Evolutionary conservation across 1,140 invertebrate genomes (phyloP).

Genomic region (Spodoptera litura): DNA sequence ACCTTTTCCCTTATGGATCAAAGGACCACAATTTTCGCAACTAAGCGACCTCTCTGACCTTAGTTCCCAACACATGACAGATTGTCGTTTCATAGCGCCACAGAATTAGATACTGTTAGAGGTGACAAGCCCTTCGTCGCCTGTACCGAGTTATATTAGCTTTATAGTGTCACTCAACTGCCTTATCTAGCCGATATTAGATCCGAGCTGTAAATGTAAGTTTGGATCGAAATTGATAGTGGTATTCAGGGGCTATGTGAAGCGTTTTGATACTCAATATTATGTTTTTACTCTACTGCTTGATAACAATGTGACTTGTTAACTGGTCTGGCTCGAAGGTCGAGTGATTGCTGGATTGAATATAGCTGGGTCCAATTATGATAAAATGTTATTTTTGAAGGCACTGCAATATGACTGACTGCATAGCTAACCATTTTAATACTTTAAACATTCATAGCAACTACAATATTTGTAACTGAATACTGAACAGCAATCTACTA

Average conservation of each 20-base stretch:
- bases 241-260: neutral
- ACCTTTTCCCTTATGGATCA: neutral
- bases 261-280: too few relatives aligned
- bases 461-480: too few relatives aligned
- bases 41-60: neutral
- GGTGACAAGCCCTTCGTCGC: neutral
- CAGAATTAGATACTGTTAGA: slow-evolving; percentile 7
- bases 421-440: too few relatives aligned
- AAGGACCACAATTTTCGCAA: neutral
- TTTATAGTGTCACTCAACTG: slow-evolving; percentile 1
- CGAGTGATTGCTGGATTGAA: too few relatives aligned
- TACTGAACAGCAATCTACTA: too few relatives aligned
- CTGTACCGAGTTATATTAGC: neutral
- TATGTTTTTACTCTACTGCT: too few relatives aligned
- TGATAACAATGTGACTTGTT: too few relatives aligned
- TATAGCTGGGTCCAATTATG: too few relatives aligned
- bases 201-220: neutral
- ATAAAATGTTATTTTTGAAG: too few relatives aligned
- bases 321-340: too few relatives aligned
- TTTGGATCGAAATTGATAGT: neutral
- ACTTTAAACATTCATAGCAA: too few relatives aligned
- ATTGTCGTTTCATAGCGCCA: neutral
- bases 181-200: slow-evolving; percentile 6
- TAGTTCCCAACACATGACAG: slow-evolving; percentile 6
- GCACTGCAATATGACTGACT: too few relatives aligned